phyloP scores from a whole-genome alignment of 2,888 invertebrate species.

The Andrena camellia region DNA sequence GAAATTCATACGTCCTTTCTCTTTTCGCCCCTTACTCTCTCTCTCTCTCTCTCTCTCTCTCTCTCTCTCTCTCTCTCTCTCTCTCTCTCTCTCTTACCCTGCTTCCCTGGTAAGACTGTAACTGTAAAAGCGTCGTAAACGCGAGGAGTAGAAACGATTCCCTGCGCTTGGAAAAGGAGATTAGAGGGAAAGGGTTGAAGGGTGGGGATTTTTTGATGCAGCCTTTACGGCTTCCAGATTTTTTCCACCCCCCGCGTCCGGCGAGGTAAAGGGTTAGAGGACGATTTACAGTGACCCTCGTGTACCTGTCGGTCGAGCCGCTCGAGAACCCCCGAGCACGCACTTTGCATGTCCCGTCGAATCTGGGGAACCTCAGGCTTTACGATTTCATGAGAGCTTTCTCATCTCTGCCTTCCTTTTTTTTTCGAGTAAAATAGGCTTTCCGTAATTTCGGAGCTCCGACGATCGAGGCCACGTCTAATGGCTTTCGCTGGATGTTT shows the following conservation, averaged over 20 bases:
- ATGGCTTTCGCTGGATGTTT: slow-evolving; percentile 41
- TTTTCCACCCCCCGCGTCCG: slow-evolving; percentile 44
- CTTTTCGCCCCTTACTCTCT: background rate
- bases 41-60: background rate
- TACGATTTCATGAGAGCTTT: background rate
- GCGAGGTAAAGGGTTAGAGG: slow-evolving; percentile 52
- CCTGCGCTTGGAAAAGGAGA: slow-evolving; percentile 52
- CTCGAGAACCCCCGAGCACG: background rate
- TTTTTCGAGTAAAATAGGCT: background rate
- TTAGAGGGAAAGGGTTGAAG: slow-evolving; percentile 65
- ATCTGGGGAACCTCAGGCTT: background rate
- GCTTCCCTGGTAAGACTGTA: background rate
- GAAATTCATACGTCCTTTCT: slow-evolving; percentile 15
- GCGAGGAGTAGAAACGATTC: slow-evolving; percentile 2
- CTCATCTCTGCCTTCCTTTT: background rate
- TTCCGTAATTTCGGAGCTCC: slow-evolving; percentile 38
- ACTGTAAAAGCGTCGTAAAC: slow-evolving; percentile 61
- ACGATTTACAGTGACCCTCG: slow-evolving; percentile 46
- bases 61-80: background rate
- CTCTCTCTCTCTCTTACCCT: background rate
- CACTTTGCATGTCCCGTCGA: slow-evolving; percentile 10
- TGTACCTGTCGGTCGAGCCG: slow-evolving; percentile 45
- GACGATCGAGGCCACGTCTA: slow-evolving; percentile 44
- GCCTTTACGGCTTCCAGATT: slow-evolving; percentile 41
- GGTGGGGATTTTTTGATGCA: slow-evolving; percentile 58